Evolutionary conservation across 1,140 invertebrate species (phyloP), one percentile per base, ranked within the genome.

Genomic region (Nautilus pompilius): DNA sequence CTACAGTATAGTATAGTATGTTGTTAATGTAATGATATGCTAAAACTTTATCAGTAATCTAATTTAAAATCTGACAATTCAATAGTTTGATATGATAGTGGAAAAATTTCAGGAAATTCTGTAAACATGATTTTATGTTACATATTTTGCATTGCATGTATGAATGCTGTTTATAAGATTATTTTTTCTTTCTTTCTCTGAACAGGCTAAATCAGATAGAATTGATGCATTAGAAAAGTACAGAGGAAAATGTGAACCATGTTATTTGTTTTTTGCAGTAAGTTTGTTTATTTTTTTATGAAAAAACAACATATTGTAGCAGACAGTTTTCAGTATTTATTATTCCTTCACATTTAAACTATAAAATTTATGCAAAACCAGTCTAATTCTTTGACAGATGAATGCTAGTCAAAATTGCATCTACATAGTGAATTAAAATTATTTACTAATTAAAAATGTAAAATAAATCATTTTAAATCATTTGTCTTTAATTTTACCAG

Each of bases 261-360:
- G 89, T 28, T 95, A 93, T 91, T 89, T 96, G 85, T 93, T 95
- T 71, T 88, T 92, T 68, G 88, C 89, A 60, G 93, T 93, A 88
- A 88, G 85, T 77, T n/a, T n/a, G n/a, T n/a, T n/a, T n/a, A n/a
- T n/a, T n/a, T n/a, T n/a, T n/a, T n/a, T n/a, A 65, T 57, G 17
- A 20, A 32, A 8, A 34, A 17, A 33, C 55, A 17, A 13, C n/a
- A 13, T n/a, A 13, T 0, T 1, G 36, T 13, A 13, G n/a, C n/a
- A 1, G 13, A n/a, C 36, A 15, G 13, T 41, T 15, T 41, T 41
- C 1, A 15, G 13, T 41, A 1, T 0, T 1, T 41, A 41, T 41
- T 15, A 41, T n/a, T 41, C 13, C n/a, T 13, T 41, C 1, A n/a
- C 36, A 41, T 15, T 15, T 41, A 41, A 15, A 41, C 13, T 41